These are phyloP conservation scores for Jordanella pulchra DNA, from an alignment of 2,797 vertebrate species.

Conservation along the genomic window DNA sequence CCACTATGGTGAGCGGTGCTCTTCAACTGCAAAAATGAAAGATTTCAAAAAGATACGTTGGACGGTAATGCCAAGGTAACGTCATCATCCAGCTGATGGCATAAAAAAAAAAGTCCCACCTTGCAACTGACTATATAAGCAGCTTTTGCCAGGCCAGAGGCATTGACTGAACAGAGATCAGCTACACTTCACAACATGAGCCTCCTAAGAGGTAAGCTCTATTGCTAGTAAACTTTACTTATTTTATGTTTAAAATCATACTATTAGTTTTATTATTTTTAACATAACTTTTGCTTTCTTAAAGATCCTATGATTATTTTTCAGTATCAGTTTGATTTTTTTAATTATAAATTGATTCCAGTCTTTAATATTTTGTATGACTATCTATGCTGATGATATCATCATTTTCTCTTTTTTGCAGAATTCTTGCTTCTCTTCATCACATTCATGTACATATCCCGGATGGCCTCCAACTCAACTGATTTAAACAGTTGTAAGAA, in stretches of 20 bases:
- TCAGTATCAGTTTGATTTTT: not conserved
- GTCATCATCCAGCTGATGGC: conserved; percentile 19
- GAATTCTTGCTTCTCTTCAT: conserved; percentile 47
- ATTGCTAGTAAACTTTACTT: not conserved
- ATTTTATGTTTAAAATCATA: not conserved
- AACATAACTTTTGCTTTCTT: not conserved
- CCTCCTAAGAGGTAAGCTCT: conserved; percentile 54
- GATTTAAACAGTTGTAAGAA: accelerated
- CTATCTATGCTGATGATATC: conserved; percentile 9
- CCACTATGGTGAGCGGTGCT: not conserved
- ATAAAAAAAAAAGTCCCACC: conserved; percentile 24
- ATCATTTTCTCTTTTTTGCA: conserved; percentile 35
- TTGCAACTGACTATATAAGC: conserved; percentile 43
- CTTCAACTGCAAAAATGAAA: conserved; percentile 25
- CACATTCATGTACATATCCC: conserved; percentile 32
- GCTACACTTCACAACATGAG: conserved; percentile 43
- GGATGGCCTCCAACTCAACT: not conserved
- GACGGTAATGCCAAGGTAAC: conserved; percentile 6
- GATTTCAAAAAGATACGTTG: conserved; percentile 11
- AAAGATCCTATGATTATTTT: not conserved
- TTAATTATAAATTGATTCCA: not conserved
- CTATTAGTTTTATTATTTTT: not conserved
- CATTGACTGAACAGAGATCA: conserved; percentile 10
- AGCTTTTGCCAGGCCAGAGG: not conserved
- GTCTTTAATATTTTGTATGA: not conserved